These are phyloP conservation scores for Cotesia typhae DNA, from an alignment of 1,140 invertebrate genomes.

Conservation along the genomic window DNA sequence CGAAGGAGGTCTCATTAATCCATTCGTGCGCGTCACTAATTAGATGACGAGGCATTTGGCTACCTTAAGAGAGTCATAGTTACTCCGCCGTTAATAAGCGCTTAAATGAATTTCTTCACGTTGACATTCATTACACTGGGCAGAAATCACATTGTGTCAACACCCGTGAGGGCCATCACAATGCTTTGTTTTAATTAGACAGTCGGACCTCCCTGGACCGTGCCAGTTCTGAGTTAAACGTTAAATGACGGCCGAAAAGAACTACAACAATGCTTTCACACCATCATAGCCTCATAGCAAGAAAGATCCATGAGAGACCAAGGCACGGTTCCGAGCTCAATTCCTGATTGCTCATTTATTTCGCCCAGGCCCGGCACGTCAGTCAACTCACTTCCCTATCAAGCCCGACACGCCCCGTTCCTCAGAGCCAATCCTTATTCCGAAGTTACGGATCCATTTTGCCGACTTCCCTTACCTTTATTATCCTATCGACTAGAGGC, in stretches of 20 bases:
- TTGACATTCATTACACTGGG: no score
- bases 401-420: constrained; percentile 74
- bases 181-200: no score
- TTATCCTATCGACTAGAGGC: constrained; percentile 90
- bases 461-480: constrained; percentile 88
- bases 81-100: no score
- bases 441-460: constrained; percentile 86
- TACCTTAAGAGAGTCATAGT: constrained; percentile 56
- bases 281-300: no score
- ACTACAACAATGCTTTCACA: no score
- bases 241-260: constrained; percentile 63
- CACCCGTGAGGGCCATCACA: no score
- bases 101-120: no score
- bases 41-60: constrained; percentile 63
- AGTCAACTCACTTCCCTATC: constrained; percentile 57
- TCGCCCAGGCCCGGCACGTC: constrained; percentile 59
- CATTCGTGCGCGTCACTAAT: constrained; percentile 61
- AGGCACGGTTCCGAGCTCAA: constrained; percentile 48
- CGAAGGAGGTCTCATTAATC: constrained; percentile 47
- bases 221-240: constrained; percentile 81
- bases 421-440: constrained; percentile 82
- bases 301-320: constrained; percentile 9
- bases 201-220: constrained; percentile 80
- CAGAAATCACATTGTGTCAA: no score
- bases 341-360: constrained; percentile 39